Base-by-base conservation (phyloP, 2,113 vertebrate genomes). In the Columbina picui region DNA sequence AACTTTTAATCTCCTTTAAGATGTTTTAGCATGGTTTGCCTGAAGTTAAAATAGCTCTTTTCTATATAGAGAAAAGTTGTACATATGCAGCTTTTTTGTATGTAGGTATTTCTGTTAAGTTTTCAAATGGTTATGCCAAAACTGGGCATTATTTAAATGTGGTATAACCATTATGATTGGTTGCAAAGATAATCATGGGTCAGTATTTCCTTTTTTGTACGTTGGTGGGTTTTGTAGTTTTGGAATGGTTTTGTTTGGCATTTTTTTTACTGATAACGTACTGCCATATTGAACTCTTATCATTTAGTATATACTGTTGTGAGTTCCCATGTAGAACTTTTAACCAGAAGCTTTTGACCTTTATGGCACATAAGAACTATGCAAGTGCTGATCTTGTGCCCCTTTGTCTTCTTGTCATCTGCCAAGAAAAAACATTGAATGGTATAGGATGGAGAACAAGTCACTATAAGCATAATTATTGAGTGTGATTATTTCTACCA, bases 291-390 rank as follows among this genome's bases (percentile, higher is more conserved):
- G 17, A 73, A 14, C 45, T 63, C 14, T 19, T 65, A 19, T 11
- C 3, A 2, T 53, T 79, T 60, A 53, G 15, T 61, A 0, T 27
- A 11, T 27, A 26, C 13, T 77, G 3, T n/a, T 25, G 0, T 36
- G 21, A 47, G 23, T 63, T 77, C 32, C 32, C 22, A 56, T 27
- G 25, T 85, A 61, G 52, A 13, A 30, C 14, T 47, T 87, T 65
- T 29, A 76, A 43, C 5, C 3, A 14, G 32, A 50, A 50, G 10
- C 21, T 7, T 52, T 59, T 61, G 36, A 25, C 29, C 4, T 80
- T 92, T 67, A 26, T 22, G 50, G 29, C 14, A 5, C 9, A 5
- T 61, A 12, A 67, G 49, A 45, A 7, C 26, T 61, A 2, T 10
- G 13, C 2, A 32, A 50, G 8, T 59, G 6, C 26, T 50, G 36